Base-by-base conservation (phyloP, 1,140 invertebrate species). In the Pissodes strobi region DNA sequence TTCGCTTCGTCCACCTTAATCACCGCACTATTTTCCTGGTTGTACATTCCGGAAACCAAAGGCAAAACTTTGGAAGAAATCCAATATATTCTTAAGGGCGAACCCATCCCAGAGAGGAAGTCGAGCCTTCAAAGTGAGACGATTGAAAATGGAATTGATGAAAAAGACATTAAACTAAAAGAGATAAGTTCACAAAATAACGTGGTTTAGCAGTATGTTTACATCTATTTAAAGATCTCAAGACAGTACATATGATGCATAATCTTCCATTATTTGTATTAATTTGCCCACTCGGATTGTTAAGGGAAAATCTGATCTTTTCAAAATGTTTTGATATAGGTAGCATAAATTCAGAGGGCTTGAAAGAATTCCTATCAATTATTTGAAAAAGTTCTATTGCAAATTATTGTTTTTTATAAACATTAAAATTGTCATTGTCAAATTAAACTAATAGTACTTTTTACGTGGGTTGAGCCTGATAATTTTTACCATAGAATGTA, bases 1-100 rank as follows among this genome's bases (percentile, higher is more conserved):
- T 92, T 90, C 73, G 81, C 86, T 1, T 79, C 72, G 3, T 77
- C 88, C 49, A 85, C 86, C 45, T 74, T 80, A 2, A 10, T 87
- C 15, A 86, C 87, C 1, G 77, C 82, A 9, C 46, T 86, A 1
- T 87, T 91, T 66, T 81, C 88, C n/a, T 80, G 81, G 15, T 76
- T 85, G 37, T 74, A 88, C 27, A 82, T 92, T 12, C 88, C 89
- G 0, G 91, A 93, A 78, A 93, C 90, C 0, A 91, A 91, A 78
- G 89, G 89, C 0, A 89, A 88, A 71, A 84, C 82, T 4, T 76
- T 92, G 13, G 88, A 91, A 41, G 84, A 92, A 73, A 89, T 93
- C 66, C 85, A 86, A 71, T 71, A 69, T 39, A 72, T 76, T 34
- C 55, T 76, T 2, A 75, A 75, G 56, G 74, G 74, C 38, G 51